phyloP scores from a whole-genome alignment of 2,888 invertebrate species.

The Andricus quercusramuli region DNA sequence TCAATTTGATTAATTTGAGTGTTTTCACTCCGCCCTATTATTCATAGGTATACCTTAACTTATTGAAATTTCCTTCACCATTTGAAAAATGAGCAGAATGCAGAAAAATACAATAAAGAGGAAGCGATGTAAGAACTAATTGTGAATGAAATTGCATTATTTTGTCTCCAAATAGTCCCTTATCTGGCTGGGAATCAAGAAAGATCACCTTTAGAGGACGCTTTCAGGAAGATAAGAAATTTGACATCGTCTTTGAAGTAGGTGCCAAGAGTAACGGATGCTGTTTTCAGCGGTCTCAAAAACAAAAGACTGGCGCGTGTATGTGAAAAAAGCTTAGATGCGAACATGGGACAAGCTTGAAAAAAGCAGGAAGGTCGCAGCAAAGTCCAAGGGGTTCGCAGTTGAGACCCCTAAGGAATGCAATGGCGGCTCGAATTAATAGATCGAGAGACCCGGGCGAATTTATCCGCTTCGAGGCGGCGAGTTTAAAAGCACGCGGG shows the following conservation, averaged over 20 bases:
- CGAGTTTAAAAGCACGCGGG: slow-evolving; percentile 73
- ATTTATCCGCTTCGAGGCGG: slow-evolving; percentile 75
- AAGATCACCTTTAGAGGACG: not conserved
- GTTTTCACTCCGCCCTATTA: too few relatives aligned
- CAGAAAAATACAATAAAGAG: too few relatives aligned
- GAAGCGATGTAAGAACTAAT: too few relatives aligned
- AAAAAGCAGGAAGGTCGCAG: slow-evolving; percentile 67
- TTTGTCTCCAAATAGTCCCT: not conserved
- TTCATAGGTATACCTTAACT: too few relatives aligned
- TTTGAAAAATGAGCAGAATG: too few relatives aligned
- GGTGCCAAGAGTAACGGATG: not conserved
- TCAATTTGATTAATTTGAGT: too few relatives aligned
- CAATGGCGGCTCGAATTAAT: slow-evolving; percentile 75
- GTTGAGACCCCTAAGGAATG: slow-evolving; percentile 73
- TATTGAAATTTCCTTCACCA: too few relatives aligned
- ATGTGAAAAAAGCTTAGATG: not conserved
- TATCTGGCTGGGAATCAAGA: not conserved
- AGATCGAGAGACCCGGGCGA: slow-evolving; percentile 76
- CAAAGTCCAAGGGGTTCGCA: slow-evolving; percentile 59
- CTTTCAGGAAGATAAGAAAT: not conserved
- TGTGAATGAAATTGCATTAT: too few relatives aligned
- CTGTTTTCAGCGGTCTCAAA: not conserved
- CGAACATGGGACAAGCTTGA: slow-evolving; percentile 56
- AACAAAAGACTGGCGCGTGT: not conserved
- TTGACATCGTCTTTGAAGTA: not conserved